Evolutionary conservation across 1,140 invertebrate genomes (phyloP).

Genomic region (Eurosta solidaginis): DNA sequence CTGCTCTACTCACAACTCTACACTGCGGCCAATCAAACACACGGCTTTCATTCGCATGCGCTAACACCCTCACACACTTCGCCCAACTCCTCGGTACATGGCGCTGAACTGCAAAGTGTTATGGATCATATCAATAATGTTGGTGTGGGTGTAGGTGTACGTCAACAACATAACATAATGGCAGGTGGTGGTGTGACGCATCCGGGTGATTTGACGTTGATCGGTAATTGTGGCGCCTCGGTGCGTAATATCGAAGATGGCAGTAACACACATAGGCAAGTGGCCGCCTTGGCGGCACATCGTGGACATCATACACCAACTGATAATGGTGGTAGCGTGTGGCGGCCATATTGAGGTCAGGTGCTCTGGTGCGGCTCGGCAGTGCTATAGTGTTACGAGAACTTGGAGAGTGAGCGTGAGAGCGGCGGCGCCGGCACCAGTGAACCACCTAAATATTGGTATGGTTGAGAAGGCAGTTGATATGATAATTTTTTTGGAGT

Average conservation of each 20-base stretch:
- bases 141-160: slow-evolving; percentile 48
- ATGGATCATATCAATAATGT: slow-evolving; percentile 73
- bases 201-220: slow-evolving; percentile 64
- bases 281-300: slow-evolving; percentile 64
- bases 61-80: slow-evolving; percentile 65
- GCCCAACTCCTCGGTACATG: slow-evolving; percentile 66
- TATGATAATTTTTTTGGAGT: no score
- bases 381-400: slow-evolving; percentile 57
- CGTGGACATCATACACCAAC: slow-evolving; percentile 68
- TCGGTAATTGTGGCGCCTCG: slow-evolving; percentile 68
- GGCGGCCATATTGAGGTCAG: slow-evolving; percentile 66
- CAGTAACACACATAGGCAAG: slow-evolving; percentile 53
- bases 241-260: slow-evolving; percentile 66
- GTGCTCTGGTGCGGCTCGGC: slow-evolving; percentile 58
- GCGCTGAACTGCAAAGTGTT: slow-evolving; percentile 68
- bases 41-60: slow-evolving; percentile 74
- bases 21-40: slow-evolving; percentile 75
- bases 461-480: slow-evolving; percentile 31
- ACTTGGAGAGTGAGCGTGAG: slow-evolving; percentile 31
- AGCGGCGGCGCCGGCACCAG: slow-evolving; percentile 43
- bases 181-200: slow-evolving; percentile 59
- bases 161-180: slow-evolving; percentile 64
- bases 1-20: slow-evolving; percentile 83
- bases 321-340: slow-evolving; percentile 69
- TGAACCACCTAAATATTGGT: slow-evolving; percentile 38